Conservation (phyloP, 1,140 invertebrate genomes). For the Babylonia areolata region DNA sequence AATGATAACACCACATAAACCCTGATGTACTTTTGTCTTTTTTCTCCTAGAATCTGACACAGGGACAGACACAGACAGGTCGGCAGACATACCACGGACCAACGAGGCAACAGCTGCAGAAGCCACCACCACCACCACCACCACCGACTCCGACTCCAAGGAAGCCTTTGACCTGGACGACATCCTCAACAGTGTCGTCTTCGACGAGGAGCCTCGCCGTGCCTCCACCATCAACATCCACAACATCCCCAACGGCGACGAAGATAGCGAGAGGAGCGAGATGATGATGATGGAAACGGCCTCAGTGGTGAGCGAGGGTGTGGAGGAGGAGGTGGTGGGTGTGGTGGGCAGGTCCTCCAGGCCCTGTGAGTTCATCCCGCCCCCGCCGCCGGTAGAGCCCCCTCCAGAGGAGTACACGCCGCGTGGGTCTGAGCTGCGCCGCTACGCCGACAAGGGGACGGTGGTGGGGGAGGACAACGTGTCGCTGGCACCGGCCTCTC, state of each 20-base stretch:
- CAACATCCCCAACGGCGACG: neutral
- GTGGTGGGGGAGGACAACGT: slow-evolving; percentile 60
- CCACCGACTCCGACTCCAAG: neutral
- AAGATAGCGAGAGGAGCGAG: neutral
- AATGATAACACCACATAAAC: too few relatives aligned
- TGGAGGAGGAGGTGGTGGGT: slow-evolving; percentile 34
- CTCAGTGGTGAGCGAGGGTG: slow-evolving; percentile 62
- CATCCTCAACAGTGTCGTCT: slow-evolving; percentile 41
- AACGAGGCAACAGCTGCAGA: neutral
- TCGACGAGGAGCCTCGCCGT: slow-evolving; percentile 31
- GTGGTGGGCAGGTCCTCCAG: slow-evolving; percentile 38
- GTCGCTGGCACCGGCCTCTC: slow-evolving; percentile 58
- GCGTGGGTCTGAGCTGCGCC: slow-evolving; percentile 49
- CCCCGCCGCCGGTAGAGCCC: slow-evolving; percentile 66
- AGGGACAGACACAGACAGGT: neutral
- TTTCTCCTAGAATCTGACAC: neutral
- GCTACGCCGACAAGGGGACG: slow-evolving; percentile 43
- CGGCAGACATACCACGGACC: neutral
- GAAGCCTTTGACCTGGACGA: slow-evolving; percentile 38
- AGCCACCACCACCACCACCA: neutral
- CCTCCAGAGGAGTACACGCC: slow-evolving; percentile 60
- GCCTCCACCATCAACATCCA: neutral
- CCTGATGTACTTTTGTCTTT: too few relatives aligned
- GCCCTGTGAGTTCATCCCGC: slow-evolving; percentile 63
- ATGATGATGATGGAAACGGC: slow-evolving; percentile 63